phyloP scores from a whole-genome alignment of 2,113 vertebrate species.

The Mesoclemmys tuberculata region DNA sequence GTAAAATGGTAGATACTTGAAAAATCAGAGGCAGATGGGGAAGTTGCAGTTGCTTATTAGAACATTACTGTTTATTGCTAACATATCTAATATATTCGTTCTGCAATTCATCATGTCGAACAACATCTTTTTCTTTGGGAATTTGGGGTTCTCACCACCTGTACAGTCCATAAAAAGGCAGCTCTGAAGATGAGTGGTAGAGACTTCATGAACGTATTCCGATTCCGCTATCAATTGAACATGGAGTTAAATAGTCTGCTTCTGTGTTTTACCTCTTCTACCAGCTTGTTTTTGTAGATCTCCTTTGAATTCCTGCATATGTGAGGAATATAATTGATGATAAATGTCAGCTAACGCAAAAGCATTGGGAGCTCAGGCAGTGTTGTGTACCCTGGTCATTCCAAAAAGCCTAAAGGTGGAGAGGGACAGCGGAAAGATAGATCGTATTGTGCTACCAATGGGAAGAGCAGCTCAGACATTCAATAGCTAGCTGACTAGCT shows the following conservation, averaged over 20 bases:
- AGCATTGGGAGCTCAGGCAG: not conserved
- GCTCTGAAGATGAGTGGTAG: not conserved
- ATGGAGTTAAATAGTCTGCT: not conserved
- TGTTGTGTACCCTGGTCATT: not conserved
- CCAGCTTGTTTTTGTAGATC: not conserved
- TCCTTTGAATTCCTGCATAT: not conserved
- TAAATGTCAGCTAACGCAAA: not conserved
- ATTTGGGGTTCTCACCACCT: not conserved
- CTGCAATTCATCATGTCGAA: not conserved
- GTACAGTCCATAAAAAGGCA: not conserved
- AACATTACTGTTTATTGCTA: not conserved
- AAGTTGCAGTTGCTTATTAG: not conserved
- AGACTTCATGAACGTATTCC: fast-evolving
- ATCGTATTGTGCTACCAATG: not conserved
- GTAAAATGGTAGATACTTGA: not conserved
- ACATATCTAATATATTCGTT: not conserved
- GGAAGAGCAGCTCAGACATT: fast-evolving
- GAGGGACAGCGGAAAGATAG: not conserved
- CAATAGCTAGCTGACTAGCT: not conserved
- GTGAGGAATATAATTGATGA: not conserved
- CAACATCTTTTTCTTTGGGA: not conserved
- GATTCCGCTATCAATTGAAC: not conserved
- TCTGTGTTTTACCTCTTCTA: not conserved
- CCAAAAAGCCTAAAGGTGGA: not conserved
- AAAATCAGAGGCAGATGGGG: no score